phyloP scores from a whole-genome alignment of 2,888 invertebrate genomes.

The Microchrysa polita region DNA sequence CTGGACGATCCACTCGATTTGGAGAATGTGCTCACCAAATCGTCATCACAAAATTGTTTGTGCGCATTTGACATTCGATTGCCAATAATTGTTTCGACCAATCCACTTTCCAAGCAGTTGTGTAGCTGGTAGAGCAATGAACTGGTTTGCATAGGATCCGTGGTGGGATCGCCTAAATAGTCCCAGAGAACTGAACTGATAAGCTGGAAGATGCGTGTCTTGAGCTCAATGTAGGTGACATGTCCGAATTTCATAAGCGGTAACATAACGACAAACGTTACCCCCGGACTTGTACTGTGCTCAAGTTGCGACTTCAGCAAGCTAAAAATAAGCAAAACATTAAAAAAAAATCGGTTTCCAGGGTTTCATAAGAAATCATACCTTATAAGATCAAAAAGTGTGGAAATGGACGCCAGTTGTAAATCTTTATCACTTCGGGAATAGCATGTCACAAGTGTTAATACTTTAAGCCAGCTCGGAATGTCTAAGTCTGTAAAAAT shows the following conservation, averaged over 20 bases:
- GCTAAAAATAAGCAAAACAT: conserved; percentile 52
- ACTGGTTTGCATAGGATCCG: conserved; percentile 64
- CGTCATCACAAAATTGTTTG: conserved; percentile 42
- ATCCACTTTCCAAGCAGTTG: conserved; percentile 70
- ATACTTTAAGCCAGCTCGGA: conserved; percentile 77
- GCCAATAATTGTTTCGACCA: conserved; percentile 78
- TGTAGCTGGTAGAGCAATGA: conserved; percentile 82
- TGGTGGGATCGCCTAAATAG: conserved; percentile 66
- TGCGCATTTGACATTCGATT: conserved; percentile 59
- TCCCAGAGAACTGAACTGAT: conserved; percentile 78
- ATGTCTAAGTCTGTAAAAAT: conserved; percentile 58
- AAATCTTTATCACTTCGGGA: conserved; percentile 71
- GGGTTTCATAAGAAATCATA: conserved; percentile 45
- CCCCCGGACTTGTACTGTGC: conserved; percentile 64
- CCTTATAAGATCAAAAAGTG: conserved; percentile 77
- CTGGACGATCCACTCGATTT: neutral
- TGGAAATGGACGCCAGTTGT: conserved; percentile 74
- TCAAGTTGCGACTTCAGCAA: conserved; percentile 63
- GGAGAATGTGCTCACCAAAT: conserved; percentile 25
- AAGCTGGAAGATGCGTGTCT: conserved; percentile 73
- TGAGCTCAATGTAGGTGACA: conserved; percentile 73
- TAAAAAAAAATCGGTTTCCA: neutral
- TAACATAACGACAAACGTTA: conserved; percentile 75
- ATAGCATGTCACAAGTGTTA: conserved; percentile 75
- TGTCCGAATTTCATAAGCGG: conserved; percentile 75